Percentiles rank a stretch among this genome's conserved stretches.
These are phyloP conservation scores for Ypsolopha scabrella DNA, from an alignment of 2,888 invertebrate genomes.

Conservation along the genomic window DNA sequence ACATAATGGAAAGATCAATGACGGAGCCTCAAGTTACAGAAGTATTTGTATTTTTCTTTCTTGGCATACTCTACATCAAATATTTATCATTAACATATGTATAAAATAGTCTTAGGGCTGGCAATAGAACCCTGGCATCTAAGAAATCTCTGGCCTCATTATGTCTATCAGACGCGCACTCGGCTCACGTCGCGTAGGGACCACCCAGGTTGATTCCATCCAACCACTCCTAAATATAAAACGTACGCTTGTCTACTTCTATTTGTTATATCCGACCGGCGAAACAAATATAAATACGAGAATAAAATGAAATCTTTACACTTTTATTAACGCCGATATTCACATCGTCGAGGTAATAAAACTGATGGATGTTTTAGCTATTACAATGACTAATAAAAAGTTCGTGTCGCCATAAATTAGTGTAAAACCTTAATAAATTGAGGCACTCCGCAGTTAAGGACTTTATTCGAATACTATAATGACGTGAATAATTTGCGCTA, in stretches of 20 bases:
- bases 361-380: slow-evolving; percentile 38
- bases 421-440: slow-evolving; percentile 26
- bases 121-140: slow-evolving; percentile 31
- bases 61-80: too few relatives aligned
- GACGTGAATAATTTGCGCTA: slow-evolving; percentile 24
- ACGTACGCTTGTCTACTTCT: slow-evolving; percentile 48
- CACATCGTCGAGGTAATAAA: slow-evolving; percentile 20
- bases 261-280: slow-evolving; percentile 24
- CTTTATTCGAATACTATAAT: slow-evolving; percentile 43
- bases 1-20: too few relatives aligned
- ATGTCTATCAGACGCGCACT: slow-evolving; percentile 29
- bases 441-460: slow-evolving; percentile 27
- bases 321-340: slow-evolving; percentile 24
- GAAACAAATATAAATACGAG: slow-evolving; percentile 27
- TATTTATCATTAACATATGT: too few relatives aligned
- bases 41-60: too few relatives aligned
- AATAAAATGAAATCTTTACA: slow-evolving; percentile 38
- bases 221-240: slow-evolving; percentile 52
- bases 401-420: slow-evolving; percentile 40
- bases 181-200: slow-evolving; percentile 34
- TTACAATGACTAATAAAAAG: slow-evolving; percentile 34
- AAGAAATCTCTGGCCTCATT: slow-evolving; percentile 60
- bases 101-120: too few relatives aligned
- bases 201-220: slow-evolving; percentile 51
- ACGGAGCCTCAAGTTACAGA: too few relatives aligned